These are phyloP conservation scores for Netelia fuscicornis DNA, from an alignment of 2,888 invertebrate species.

Conservation along the genomic window DNA sequence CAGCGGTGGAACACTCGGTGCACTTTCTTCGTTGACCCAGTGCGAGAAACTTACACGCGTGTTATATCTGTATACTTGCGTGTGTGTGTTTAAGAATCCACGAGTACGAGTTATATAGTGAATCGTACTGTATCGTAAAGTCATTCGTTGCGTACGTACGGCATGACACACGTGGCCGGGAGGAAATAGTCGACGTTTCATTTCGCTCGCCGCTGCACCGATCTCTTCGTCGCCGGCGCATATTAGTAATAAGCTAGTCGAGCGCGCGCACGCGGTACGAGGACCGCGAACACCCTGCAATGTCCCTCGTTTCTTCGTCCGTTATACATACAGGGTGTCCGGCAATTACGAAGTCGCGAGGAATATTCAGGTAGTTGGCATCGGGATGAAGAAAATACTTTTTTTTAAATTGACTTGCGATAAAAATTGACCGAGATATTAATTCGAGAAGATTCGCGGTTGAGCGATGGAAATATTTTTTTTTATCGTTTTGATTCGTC, in stretches of 20 bases:
- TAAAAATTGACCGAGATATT: too few species aligned
- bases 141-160: conserved; percentile 46
- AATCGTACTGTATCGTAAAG: conserved; percentile 27
- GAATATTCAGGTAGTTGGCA: too few species aligned
- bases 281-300: conserved; percentile 6
- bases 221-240: not conserved
- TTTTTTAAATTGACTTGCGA: not conserved
- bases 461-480: too few species aligned
- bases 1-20: conserved; percentile 36
- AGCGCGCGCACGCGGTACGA: conserved; percentile 15
- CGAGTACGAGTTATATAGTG: conserved; percentile 24
- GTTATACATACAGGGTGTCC: not conserved
- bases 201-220: conserved; percentile 21
- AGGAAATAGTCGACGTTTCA: conserved; percentile 24
- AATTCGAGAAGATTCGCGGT: too few species aligned
- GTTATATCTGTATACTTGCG: not conserved
- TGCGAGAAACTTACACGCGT: conserved; percentile 39
- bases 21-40: conserved; percentile 74
- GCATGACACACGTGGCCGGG: conserved; percentile 51
- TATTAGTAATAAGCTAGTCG: conserved; percentile 1
- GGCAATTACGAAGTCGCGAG: too few species aligned
- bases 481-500: too few species aligned
- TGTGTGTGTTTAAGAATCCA: conserved; percentile 27
- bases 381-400: too few species aligned
- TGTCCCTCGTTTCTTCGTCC: not conserved